Percentiles rank a stretch among this genome's conserved stretches.
Conservation (phyloP, 1,140 invertebrate genomes). For the Andrena cerasifolii region DNA sequence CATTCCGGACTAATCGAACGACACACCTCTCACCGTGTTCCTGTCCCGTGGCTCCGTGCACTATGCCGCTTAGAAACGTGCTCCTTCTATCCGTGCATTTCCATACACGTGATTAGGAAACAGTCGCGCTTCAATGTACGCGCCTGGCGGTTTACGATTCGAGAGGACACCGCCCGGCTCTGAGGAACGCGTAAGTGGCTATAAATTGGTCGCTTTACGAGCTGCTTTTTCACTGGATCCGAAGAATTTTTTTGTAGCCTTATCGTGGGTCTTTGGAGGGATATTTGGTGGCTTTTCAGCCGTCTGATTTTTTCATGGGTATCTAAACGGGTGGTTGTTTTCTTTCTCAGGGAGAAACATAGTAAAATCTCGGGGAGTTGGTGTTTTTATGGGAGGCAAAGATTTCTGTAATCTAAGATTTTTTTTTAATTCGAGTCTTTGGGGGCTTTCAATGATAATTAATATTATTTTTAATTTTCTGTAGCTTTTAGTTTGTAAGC, state of each 20-base stretch:
- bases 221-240: neutral
- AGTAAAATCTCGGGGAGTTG: neutral
- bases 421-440: too few relatives aligned
- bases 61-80: constrained; percentile 3
- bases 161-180: neutral
- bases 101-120: constrained; percentile 9
- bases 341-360: too few relatives aligned
- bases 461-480: too few relatives aligned
- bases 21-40: constrained; percentile 38
- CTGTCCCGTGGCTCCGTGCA: constrained; percentile 6
- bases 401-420: too few relatives aligned
- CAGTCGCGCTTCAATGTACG: neutral
- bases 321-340: too few relatives aligned
- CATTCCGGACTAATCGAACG: constrained; percentile 64
- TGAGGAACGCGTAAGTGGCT: neutral
- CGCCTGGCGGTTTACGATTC: neutral
- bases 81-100: neutral
- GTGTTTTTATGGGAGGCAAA: too few relatives aligned
- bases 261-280: constrained; percentile 28
- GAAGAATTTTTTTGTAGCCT: constrained; percentile 2
- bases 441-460: too few relatives aligned
- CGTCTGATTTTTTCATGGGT: neutral
- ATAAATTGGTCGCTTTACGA: constrained; percentile 11
- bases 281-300: neutral
- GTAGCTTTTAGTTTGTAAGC: too few relatives aligned